Evolutionary conservation across 2,113 vertebrate genomes (phyloP).

Genomic region (Neodontobutis hainanensis): DNA sequence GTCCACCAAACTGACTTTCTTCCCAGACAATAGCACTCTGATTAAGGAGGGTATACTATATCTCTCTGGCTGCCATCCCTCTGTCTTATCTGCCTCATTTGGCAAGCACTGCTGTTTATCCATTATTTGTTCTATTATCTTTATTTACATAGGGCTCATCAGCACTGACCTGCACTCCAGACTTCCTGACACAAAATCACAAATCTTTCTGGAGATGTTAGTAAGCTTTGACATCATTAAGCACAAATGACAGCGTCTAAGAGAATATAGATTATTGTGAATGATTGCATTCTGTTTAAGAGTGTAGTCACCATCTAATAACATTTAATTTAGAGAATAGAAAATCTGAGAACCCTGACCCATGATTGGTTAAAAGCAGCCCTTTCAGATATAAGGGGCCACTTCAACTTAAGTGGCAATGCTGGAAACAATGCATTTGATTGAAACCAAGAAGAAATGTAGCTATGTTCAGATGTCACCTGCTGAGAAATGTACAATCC

Average conservation of each 20-base stretch:
- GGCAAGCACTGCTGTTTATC: constrained; percentile 20
- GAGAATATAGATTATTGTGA: constrained; percentile 17
- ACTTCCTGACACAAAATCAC: constrained; percentile 21
- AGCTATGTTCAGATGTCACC: constrained; percentile 7
- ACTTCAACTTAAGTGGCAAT: constrained; percentile 36
- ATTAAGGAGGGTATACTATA: constrained; percentile 36
- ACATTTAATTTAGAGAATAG: constrained; percentile 12
- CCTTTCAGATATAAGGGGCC: constrained; percentile 12
- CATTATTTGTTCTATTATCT: constrained; percentile 33
- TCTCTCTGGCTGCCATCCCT: constrained; percentile 1
- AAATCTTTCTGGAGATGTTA: constrained; percentile 10
- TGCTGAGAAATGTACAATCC: constrained; percentile 7
- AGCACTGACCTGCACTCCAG: constrained; percentile 22
- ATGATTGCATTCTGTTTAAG: constrained; percentile 31
- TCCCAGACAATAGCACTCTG: constrained; percentile 44
- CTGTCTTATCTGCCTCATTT: constrained; percentile 36
- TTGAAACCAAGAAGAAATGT: constrained; percentile 26
- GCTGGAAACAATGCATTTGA: constrained; percentile 49
- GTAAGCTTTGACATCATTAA: constrained; percentile 15
- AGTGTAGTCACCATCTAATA: neutral
- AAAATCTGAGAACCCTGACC: constrained; percentile 22
- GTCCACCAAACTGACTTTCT: constrained; percentile 25
- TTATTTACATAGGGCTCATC: constrained; percentile 22
- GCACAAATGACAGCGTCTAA: constrained; percentile 16
- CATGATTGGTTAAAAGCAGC: constrained; percentile 46